phyloP scores from a whole-genome alignment of 2,888 invertebrate species.

The Acrobasis repandana region DNA sequence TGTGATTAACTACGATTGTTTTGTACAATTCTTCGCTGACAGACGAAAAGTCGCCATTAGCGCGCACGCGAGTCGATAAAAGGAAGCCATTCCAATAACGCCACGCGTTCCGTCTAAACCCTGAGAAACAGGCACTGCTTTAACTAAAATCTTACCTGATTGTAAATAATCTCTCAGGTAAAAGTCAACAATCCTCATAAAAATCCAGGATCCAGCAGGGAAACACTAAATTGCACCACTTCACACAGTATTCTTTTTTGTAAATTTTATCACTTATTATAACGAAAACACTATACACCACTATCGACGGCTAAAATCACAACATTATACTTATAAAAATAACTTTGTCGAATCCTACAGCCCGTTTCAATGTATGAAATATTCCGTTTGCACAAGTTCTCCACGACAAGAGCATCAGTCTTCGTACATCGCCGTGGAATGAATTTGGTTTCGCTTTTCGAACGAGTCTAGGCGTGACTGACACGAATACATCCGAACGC shows the following conservation, averaged over 20 bases:
- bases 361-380: slow-evolving; percentile 70
- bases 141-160: slow-evolving; percentile 61
- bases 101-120: slow-evolving; percentile 54
- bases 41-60: slow-evolving; percentile 75
- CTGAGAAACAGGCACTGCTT: slow-evolving; percentile 34
- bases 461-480: slow-evolving; percentile 83
- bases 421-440: slow-evolving; percentile 80
- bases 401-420: slow-evolving; percentile 81
- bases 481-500: slow-evolving; percentile 68
- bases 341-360: slow-evolving; percentile 62
- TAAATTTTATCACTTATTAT: slow-evolving; percentile 65
- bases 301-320: slow-evolving; percentile 69
- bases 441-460: slow-evolving; percentile 79
- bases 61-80: slow-evolving; percentile 81
- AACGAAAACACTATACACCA: slow-evolving; percentile 73
- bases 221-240: slow-evolving; percentile 75
- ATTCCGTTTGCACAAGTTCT: slow-evolving; percentile 71
- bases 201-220: slow-evolving; percentile 67
- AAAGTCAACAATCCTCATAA: slow-evolving; percentile 67
- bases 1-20: slow-evolving; percentile 30
- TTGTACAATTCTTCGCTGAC: slow-evolving; percentile 49
- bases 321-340: slow-evolving; percentile 70
- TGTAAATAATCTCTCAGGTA: slow-evolving; percentile 56
- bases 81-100: slow-evolving; percentile 77
- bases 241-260: slow-evolving; percentile 63